Percentiles rank a stretch among this genome's conserved stretches.
Conservation (phyloP, 2,113 vertebrate species). For the Pomatorhinus ruficollis region DNA sequence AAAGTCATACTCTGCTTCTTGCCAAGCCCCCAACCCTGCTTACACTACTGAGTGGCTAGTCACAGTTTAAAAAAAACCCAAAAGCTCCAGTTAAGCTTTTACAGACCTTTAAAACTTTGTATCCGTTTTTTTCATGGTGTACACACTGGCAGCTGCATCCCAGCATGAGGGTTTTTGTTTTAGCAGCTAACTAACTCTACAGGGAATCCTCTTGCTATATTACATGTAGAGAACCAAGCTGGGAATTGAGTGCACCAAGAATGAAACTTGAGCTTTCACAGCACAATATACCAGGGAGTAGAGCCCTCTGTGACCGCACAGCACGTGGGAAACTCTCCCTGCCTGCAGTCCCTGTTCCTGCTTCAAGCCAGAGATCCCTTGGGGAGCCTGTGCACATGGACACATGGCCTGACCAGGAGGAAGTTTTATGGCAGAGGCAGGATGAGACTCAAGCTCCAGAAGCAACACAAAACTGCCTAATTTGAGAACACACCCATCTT, state of each 20-base stretch:
- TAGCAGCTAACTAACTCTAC: neutral
- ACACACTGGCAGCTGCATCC: neutral
- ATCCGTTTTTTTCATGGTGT: fast-evolving
- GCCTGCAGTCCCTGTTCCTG: neutral
- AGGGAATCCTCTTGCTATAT: neutral
- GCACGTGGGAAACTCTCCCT: neutral
- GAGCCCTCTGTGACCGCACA: neutral
- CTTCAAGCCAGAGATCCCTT: neutral
- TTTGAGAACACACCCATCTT: neutral
- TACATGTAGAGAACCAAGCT: fast-evolving
- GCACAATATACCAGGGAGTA: fast-evolving
- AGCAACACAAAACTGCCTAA: neutral
- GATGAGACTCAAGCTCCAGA: neutral
- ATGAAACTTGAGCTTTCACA: neutral
- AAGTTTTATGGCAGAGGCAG: neutral
- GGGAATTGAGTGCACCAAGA: neutral
- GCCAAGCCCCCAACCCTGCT: neutral
- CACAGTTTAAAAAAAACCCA: neutral
- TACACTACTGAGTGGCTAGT: neutral
- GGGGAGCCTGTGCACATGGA: neutral
- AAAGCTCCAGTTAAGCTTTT: neutral
- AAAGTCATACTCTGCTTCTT: neutral
- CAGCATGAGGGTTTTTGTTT: neutral
- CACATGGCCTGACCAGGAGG: neutral
- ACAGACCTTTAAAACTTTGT: neutral